These are phyloP conservation scores for Mesocricetus auratus DNA, from an alignment of 2,113 vertebrate species.

Conservation along the genomic window DNA sequence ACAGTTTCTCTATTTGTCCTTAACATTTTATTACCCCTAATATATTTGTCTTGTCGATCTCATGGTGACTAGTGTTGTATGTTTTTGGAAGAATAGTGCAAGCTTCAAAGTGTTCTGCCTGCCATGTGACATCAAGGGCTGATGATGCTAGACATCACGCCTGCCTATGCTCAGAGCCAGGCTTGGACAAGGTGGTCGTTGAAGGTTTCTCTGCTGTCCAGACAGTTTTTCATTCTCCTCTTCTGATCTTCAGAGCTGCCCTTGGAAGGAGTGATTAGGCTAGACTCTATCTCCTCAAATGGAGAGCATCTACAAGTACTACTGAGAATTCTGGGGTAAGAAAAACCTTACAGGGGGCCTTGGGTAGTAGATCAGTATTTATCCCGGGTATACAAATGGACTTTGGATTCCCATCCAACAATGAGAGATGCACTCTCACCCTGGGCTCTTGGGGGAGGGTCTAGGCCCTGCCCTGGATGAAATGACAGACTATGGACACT, in stretches of 20 bases:
- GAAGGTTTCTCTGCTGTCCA: background rate
- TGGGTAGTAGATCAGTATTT: no score
- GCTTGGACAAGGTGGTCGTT: background rate
- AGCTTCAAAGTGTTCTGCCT: background rate
- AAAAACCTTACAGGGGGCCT: background rate
- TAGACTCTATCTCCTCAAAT: background rate
- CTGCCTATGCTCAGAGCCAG: background rate
- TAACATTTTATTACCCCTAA: background rate
- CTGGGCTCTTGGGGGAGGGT: no score
- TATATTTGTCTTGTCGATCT: background rate
- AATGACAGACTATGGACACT: no score
- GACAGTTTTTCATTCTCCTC: background rate
- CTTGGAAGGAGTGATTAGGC: background rate
- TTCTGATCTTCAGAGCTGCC: background rate
- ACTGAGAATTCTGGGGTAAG: background rate
- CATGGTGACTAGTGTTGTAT: background rate
- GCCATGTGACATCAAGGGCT: background rate
- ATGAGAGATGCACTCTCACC: no score
- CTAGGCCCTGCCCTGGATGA: no score
- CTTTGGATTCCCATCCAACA: no score
- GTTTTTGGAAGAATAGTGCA: background rate
- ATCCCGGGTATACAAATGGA: no score
- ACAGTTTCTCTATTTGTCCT: background rate
- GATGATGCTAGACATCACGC: background rate
- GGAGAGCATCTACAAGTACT: background rate